A percentile compares a stretch with the other conserved stretches of the same genome.
phyloP scores from a whole-genome alignment of 2,113 vertebrate species.

The Brachyhypopomus occidentalis region DNA sequence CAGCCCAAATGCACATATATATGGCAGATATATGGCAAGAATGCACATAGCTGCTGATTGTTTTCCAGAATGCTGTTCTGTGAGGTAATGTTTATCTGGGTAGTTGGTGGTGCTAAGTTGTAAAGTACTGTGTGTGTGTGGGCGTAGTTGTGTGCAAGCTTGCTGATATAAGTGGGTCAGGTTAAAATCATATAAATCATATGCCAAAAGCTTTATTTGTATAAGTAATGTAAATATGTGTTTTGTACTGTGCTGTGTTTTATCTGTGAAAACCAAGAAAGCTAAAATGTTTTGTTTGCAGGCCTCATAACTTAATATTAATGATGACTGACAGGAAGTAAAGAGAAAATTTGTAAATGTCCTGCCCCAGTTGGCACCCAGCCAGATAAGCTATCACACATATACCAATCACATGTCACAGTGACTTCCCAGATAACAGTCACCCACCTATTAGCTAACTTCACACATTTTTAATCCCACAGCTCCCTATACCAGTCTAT shows the following conservation, averaged over 20 bases:
- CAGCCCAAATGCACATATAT: slow-evolving; percentile 48
- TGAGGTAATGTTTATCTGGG: neutral
- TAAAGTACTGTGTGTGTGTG: slow-evolving; percentile 3
- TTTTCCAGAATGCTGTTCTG: neutral
- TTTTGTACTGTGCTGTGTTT: neutral
- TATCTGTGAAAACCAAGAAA: neutral
- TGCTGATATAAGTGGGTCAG: too few species aligned
- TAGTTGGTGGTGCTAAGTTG: neutral
- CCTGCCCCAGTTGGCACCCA: too few species aligned
- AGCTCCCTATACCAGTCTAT: too few species aligned
- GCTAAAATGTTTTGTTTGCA: neutral
- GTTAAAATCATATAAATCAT: too few species aligned
- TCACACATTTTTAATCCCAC: too few species aligned
- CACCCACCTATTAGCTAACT: too few species aligned
- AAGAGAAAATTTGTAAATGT: too few species aligned
- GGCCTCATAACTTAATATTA: neutral
- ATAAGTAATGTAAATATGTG: too few species aligned
- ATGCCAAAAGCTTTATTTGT: too few species aligned
- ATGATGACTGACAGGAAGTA: neutral
- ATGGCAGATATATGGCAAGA: slow-evolving; percentile 15
- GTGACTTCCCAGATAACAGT: too few species aligned
- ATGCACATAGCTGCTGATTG: slow-evolving; percentile 12
- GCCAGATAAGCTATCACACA: too few species aligned
- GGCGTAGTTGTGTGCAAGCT: neutral
- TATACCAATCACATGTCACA: too few species aligned